Evolutionary conservation across 2,113 vertebrate genomes (phyloP).

Genomic region (Antidorcas marsupialis): DNA sequence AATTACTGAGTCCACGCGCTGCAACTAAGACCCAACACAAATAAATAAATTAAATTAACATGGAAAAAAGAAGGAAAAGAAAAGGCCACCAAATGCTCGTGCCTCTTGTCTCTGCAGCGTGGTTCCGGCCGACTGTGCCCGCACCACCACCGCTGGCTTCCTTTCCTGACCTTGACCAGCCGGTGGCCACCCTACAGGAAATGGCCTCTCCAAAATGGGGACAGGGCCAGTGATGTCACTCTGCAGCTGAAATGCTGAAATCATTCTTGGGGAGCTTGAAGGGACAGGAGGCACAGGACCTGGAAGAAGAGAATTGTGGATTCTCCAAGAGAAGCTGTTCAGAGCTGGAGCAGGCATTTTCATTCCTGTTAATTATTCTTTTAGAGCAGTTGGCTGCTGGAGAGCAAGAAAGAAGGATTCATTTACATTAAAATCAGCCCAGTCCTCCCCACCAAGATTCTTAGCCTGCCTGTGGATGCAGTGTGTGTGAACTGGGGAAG

Average conservation of each 20-base stretch:
- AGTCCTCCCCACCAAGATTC: background rate
- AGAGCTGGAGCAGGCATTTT: background rate
- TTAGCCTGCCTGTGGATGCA: background rate
- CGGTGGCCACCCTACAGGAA: background rate
- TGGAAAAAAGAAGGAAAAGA: background rate
- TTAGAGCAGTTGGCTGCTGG: background rate
- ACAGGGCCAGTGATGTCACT: background rate
- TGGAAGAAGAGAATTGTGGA: background rate
- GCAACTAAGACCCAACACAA: background rate
- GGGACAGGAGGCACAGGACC: accelerated
- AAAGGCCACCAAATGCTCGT: background rate
- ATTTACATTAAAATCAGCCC: constrained; percentile 51
- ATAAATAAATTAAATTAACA: background rate
- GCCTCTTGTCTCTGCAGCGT: accelerated
- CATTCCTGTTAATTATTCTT: constrained; percentile 58
- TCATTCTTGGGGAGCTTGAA: background rate
- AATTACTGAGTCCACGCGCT: background rate
- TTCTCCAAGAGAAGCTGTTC: background rate
- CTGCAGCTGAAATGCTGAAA: background rate
- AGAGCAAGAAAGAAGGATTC: background rate
- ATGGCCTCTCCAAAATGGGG: background rate
- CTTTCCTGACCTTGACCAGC: background rate
- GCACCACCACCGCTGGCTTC: accelerated
- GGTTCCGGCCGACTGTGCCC: background rate
- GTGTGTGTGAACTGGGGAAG: background rate